Evolutionary conservation across 2,797 vertebrate species (phyloP), one percentile per base, ranked within the genome.

Genomic region (Kryptolebias ocellatus): DNA sequence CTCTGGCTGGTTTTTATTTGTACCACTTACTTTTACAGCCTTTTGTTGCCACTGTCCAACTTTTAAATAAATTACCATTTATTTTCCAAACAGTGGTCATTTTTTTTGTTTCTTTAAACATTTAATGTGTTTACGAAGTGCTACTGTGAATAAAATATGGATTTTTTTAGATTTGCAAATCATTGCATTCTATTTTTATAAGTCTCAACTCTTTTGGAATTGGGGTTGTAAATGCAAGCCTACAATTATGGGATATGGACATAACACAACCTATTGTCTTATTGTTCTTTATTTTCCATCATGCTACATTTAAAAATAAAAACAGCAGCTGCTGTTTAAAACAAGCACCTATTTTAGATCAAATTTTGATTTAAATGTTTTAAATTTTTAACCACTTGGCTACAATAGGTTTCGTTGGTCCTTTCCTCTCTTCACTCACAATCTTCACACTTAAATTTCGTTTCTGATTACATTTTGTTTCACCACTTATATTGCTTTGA

Each of bases 331-430:
- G 39, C 11, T 46, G 4, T 46, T n/a, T 17, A n/a, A 51, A 10
- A 51, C 4, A 12, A 51, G 27, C 18, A 12, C 3, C 46, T 49
- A n/a, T 18, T 49, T 18, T 49, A 49, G 9, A 12, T 56, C 55
- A 5, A 3, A 0, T n/a, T 66, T 71, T 63, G 4, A 53, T 15
- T 16, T 60, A 74, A 55, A 56, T 44, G 12, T 10, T 47, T 72
- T 34, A 7, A 77, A 72, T 51, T 51, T 16, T 53, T 16, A 9
- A 5, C 55, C 39, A 1, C 39, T 31, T 53, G 34, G 24, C 3
- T 50, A 2, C 3, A 20, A 63, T 29, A 72, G 64, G 55, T 74
- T 79, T 73, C 82, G 68, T 64, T 73, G 60, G 34, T 79, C 70
- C 74, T 57, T 3, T 9, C 72, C 60, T 69, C 20, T 52, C 39